Evolutionary conservation across 1,140 invertebrate genomes (phyloP).

Genomic region (Nixonia krombeini): DNA sequence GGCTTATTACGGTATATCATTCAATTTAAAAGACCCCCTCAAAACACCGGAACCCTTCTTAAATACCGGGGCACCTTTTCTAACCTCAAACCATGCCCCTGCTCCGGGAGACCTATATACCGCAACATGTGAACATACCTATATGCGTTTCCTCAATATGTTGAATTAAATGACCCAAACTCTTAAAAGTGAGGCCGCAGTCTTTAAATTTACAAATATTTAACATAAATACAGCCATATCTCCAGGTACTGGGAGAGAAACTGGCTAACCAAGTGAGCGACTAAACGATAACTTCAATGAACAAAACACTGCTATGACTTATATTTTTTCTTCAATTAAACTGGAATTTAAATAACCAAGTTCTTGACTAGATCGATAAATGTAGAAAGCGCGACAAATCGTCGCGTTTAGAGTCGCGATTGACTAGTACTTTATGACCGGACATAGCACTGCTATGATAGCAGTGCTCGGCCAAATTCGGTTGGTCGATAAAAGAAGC

Average conservation of each 20-base stretch:
- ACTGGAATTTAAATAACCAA: too few relatives aligned
- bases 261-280: too few relatives aligned
- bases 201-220: slow-evolving; percentile 90
- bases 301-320: too few relatives aligned
- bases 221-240: slow-evolving; percentile 89
- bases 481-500: slow-evolving; percentile 67
- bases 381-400: too few relatives aligned
- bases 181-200: slow-evolving; percentile 86
- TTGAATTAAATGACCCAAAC: slow-evolving; percentile 83
- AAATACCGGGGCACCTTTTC: slow-evolving; percentile 6
- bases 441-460: too few relatives aligned
- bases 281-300: too few relatives aligned
- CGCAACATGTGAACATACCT: slow-evolving; percentile 72
- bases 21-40: too few relatives aligned
- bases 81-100: slow-evolving; percentile 11
- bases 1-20: too few relatives aligned
- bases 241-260: slow-evolving; percentile 34
- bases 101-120: neutral
- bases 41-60: neutral
- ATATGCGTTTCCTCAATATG: slow-evolving; percentile 90
- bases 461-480: slow-evolving; percentile 64
- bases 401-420: too few relatives aligned
- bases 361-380: too few relatives aligned
- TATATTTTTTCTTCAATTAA: too few relatives aligned
- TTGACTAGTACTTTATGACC: too few relatives aligned